Evolutionary conservation across 2,113 vertebrate species (phyloP), one percentile per base, ranked within the genome.

Genomic region (Takifugu bimaculatus): DNA sequence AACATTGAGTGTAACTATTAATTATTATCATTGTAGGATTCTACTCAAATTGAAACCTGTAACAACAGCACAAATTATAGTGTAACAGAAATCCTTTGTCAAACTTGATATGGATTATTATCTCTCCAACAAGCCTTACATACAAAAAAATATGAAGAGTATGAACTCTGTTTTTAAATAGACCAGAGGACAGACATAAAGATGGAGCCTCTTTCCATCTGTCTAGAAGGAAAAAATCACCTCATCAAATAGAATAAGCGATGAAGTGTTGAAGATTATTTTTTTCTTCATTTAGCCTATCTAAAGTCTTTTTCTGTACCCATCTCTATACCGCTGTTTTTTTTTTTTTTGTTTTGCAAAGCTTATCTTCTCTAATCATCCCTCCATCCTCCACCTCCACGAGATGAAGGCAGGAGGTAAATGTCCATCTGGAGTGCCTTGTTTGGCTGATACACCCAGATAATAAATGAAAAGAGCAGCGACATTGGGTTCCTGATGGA

Each of bases 181-280:
- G 20, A 11, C 6, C 48, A 50, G 4, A n/a, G 48, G 71, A 62
- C 72, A 71, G 66, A 58, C 3, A 9, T 68, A 65, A 66, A 48
- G 55, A 58, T 26, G 27, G 26, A 70, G 70, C 72, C 77, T 77
- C 76, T 65, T 82, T 71, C 67, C 74, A 35, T 75, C 65, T 61
- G 51, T 62, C 72, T 77, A 70, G 84, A 75, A n/a, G 68, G 53
- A 5, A 47, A 20, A 72, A 80, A 86, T 86, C 84, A 79, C 62
- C 68, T 81, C 80, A 88, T 79, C 82, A 85, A 82, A 77, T 69
- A 54, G 39, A 65, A 70, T 68, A 72, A 76, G 81, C 80, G 76
- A 78, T 54, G 61, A 50, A 77, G 47, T 15, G 77, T 69, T 27
- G 42, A 43, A 45, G 43, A 27, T 26, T 42, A 0, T 47, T 48